Conservation (phyloP, 2,113 vertebrate genomes). For the Protobothrops mucrosquamatus region DNA sequence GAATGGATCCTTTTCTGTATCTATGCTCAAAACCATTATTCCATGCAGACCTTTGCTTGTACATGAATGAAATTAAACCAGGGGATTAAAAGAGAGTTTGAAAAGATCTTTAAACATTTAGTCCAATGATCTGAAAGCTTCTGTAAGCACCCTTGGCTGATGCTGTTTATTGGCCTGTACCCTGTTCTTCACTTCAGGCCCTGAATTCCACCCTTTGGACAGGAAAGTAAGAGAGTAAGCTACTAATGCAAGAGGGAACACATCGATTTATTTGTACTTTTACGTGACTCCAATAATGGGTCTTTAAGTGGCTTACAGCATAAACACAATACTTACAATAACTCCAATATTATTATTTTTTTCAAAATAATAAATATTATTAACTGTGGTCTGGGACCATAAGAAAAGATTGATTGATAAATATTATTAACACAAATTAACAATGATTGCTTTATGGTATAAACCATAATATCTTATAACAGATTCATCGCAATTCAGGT, state of each 20-base stretch:
- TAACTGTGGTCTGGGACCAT: neutral
- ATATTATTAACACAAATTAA: neutral
- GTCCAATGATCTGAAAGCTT: neutral
- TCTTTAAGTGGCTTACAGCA: neutral
- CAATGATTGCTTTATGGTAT: neutral
- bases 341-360: neutral
- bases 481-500: neutral
- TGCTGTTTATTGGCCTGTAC: neutral
- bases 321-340: neutral
- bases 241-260: neutral
- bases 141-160: neutral
- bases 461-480: neutral
- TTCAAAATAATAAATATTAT: neutral
- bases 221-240: neutral
- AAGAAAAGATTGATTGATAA: neutral
- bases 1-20: conserved; percentile 33
- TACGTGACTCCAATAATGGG: neutral
- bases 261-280: neutral
- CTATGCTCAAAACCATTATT: conserved; percentile 27
- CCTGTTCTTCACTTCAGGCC: neutral
- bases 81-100: neutral
- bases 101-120: neutral
- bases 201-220: neutral
- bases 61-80: neutral
- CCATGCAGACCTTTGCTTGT: conserved; percentile 35